Percentiles rank a stretch among this genome's conserved stretches.
phyloP scores from a whole-genome alignment of 2,113 vertebrate genomes.

The Xenopus laevis region DNA sequence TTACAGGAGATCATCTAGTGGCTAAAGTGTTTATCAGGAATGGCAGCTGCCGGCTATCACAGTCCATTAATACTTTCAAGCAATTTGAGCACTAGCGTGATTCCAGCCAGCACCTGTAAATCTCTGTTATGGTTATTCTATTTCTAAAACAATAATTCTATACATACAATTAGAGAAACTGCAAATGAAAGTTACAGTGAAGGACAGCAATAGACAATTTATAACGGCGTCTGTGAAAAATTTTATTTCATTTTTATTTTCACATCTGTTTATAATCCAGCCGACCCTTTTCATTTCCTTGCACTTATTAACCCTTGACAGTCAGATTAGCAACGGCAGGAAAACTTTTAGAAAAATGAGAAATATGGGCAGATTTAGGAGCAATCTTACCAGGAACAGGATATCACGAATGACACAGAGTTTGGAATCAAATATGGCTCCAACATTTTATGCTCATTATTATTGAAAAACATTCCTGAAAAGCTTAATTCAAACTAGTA shows the following conservation, averaged over 20 bases:
- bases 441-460: no score
- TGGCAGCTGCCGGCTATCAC: slow-evolving; percentile 23
- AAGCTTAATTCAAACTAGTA: no score
- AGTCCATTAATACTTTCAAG: slow-evolving; percentile 28
- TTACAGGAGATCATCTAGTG: slow-evolving; percentile 8
- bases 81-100: slow-evolving; percentile 8
- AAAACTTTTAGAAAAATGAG: no score
- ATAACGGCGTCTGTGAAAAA: slow-evolving; percentile 11
- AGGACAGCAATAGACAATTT: neutral
- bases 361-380: no score
- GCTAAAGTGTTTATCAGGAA: slow-evolving; percentile 20
- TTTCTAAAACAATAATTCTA: slow-evolving; percentile 20
- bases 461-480: no score
- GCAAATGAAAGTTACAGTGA: neutral
- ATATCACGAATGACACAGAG: no score
- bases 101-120: slow-evolving; percentile 28
- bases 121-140: slow-evolving; percentile 19
- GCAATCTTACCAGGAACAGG: no score
- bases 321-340: no score
- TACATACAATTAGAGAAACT: slow-evolving; percentile 31
- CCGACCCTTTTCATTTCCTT: neutral
- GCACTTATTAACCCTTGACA: no score
- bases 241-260: neutral
- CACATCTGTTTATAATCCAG: neutral
- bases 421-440: no score